phyloP scores from a whole-genome alignment of 2,888 invertebrate species.

The Ecdyonurus torrentis region DNA sequence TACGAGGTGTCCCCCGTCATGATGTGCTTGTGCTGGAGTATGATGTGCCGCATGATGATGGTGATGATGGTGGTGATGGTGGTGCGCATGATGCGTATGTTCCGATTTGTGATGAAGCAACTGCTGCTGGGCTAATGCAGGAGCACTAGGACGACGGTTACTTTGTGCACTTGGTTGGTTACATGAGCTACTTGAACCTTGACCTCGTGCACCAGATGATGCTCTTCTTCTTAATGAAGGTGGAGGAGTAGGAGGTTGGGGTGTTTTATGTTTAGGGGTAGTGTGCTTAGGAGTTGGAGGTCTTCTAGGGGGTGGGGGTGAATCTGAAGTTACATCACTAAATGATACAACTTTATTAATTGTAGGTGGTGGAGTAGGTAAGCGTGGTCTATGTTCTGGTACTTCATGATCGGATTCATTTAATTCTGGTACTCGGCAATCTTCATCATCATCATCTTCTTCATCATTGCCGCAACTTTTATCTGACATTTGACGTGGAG shows the following conservation, averaged over 20 bases:
- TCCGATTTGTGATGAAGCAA: not conserved
- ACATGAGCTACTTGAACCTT: constrained; percentile 22
- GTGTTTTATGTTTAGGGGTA: constrained; percentile 8
- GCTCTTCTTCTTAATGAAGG: constrained; percentile 20
- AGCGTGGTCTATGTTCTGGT: constrained; percentile 17
- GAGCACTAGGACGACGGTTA: not conserved
- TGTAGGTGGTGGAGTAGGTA: constrained; percentile 23
- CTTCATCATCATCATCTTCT: constrained; percentile 14
- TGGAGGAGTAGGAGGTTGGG: constrained; percentile 15
- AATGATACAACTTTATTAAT: constrained; percentile 13
- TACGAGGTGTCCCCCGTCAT: not conserved
- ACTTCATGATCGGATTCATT: constrained; percentile 1
- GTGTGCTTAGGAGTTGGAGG: not conserved
- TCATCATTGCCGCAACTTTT: constrained; percentile 19
- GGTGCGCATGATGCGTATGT: not conserved
- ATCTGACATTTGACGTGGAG: constrained; percentile 18
- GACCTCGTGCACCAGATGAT: constrained; percentile 23
- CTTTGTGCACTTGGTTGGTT: not conserved
- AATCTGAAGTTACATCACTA: constrained; percentile 12
- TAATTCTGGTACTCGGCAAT: constrained; percentile 2
- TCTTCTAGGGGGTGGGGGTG: constrained; percentile 2
- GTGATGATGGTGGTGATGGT: constrained; percentile 1
- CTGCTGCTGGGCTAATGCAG: not conserved
- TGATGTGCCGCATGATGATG: constrained; percentile 1
- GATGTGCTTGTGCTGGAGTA: not conserved